Conservation (phyloP, 2,888 invertebrate genomes). For the Drosophila atripex region DNA sequence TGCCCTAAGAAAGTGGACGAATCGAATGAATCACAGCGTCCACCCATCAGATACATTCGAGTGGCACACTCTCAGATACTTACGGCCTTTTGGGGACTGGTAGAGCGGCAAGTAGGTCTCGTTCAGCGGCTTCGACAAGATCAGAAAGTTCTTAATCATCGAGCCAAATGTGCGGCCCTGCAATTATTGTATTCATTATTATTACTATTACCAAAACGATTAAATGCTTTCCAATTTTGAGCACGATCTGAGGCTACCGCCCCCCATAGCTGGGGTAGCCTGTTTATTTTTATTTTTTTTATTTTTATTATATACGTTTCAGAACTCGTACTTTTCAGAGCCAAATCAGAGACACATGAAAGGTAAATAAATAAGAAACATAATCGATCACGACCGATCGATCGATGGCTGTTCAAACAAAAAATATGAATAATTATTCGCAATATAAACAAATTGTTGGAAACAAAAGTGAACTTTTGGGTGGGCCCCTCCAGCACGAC, state of each 20-base stretch:
- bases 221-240: constrained; percentile 34
- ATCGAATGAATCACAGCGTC: constrained; percentile 8
- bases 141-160: constrained; percentile 89
- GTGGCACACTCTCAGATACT: constrained; percentile 52
- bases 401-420: constrained; percentile 40
- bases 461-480: constrained; percentile 6
- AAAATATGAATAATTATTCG: constrained; percentile 36
- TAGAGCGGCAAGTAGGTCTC: constrained; percentile 89
- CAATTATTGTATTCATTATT: constrained; percentile 14
- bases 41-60: background rate
- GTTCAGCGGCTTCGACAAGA: constrained; percentile 86
- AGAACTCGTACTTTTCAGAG: constrained; percentile 4
- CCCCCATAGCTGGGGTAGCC: background rate
- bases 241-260: constrained; percentile 26
- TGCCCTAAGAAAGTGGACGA: constrained; percentile 69
- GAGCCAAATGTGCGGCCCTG: constrained; percentile 92
- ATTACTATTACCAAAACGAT: constrained; percentile 10
- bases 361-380: constrained; percentile 20
- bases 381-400: constrained; percentile 76
- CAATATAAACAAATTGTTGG: background rate
- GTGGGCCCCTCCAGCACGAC: background rate
- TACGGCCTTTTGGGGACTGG: constrained; percentile 88
- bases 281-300: no score
- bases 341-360: constrained; percentile 13
- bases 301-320: no score